Evolutionary conservation across 1,140 invertebrate genomes (phyloP).

Genomic region (Acyrthosiphon pisum): DNA sequence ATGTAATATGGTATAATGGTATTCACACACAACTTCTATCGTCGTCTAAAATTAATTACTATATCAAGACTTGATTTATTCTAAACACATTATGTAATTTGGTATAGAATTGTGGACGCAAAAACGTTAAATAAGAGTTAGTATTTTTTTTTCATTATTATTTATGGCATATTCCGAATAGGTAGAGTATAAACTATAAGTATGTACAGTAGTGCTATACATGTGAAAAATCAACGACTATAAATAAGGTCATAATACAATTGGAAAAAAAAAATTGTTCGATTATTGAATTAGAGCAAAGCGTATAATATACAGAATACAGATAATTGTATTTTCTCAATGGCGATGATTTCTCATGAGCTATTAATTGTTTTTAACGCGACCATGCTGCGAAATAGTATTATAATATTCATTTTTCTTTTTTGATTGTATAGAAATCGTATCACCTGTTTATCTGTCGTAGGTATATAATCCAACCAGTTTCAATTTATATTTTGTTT

Average conservation of each 20-base stretch:
- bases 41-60: not conserved
- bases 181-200: not conserved
- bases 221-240: not conserved
- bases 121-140: not conserved
- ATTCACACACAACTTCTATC: not conserved
- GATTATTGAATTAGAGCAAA: not conserved
- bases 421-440: not conserved
- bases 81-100: not conserved
- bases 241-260: not conserved
- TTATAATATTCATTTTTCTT: not conserved
- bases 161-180: not conserved
- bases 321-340: not conserved
- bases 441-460: not conserved
- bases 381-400: not conserved
- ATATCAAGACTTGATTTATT: not conserved
- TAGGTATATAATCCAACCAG: not conserved
- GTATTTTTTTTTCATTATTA: not conserved
- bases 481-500: not conserved
- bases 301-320: no score
- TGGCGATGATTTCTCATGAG: not conserved
- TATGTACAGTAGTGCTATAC: not conserved
- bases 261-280: not conserved
- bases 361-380: not conserved
- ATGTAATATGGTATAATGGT: not conserved
- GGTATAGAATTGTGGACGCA: accelerated